These are phyloP conservation scores for Trissoscelio sp. DNA, from an alignment of 2,888 invertebrate species.

Conservation along the genomic window DNA sequence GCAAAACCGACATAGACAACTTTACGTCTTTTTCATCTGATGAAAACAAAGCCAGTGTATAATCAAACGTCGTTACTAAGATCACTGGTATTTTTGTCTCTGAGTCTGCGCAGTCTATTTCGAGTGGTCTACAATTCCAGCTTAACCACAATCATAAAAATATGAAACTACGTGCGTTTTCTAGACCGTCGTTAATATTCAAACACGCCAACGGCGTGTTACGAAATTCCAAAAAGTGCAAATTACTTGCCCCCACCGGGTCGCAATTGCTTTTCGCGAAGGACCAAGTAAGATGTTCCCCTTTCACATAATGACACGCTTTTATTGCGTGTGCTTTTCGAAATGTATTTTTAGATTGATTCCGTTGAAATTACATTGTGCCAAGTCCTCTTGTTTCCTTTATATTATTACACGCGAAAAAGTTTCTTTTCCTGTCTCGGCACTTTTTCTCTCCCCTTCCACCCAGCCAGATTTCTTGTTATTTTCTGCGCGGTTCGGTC, in stretches of 20 bases:
- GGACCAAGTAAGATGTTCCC: neutral
- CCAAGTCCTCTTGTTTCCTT: slow-evolving; percentile 29
- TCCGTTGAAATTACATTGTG: slow-evolving; percentile 22
- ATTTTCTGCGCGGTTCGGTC: slow-evolving; percentile 57
- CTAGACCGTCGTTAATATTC: slow-evolving; percentile 43
- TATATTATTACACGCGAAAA: slow-evolving; percentile 45
- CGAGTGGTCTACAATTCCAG: slow-evolving; percentile 47
- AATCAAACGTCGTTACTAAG: slow-evolving; percentile 69
- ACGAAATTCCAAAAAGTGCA: slow-evolving; percentile 26
- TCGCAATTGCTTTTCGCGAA: slow-evolving; percentile 13
- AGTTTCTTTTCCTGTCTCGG: slow-evolving; percentile 37
- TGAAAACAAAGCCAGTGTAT: slow-evolving; percentile 58
- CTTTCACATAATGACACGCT: slow-evolving; percentile 15
- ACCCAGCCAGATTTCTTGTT: slow-evolving; percentile 56
- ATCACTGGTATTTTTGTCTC: slow-evolving; percentile 69
- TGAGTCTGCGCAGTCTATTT: slow-evolving; percentile 48
- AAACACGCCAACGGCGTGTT: slow-evolving; percentile 18
- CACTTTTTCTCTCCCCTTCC: slow-evolving; percentile 60
- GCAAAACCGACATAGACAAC: slow-evolving; percentile 40
- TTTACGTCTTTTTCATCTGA: slow-evolving; percentile 50
- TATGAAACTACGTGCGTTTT: slow-evolving; percentile 30
- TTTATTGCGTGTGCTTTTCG: slow-evolving; percentile 19
- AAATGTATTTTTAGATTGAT: slow-evolving; percentile 26
- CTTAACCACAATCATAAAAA: slow-evolving; percentile 57
- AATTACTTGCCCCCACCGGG: slow-evolving; percentile 3